These are phyloP conservation scores for Menidia beryllina DNA, from an alignment of 2,113 vertebrate species.

Conservation along the genomic window DNA sequence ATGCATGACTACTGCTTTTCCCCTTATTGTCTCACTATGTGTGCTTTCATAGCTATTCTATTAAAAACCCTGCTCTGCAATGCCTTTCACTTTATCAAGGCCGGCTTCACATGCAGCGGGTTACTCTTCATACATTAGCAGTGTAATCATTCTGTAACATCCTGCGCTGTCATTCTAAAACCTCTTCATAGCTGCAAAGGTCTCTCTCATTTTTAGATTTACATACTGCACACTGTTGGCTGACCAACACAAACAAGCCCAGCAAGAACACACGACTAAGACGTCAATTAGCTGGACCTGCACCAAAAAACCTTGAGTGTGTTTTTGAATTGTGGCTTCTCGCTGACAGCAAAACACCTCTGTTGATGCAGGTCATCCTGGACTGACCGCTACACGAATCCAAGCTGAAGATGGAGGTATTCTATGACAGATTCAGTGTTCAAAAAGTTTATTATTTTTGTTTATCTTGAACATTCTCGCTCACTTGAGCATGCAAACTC, in stretches of 20 bases:
- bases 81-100: background rate
- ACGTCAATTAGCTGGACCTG: too few relatives aligned
- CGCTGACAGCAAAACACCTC: too few relatives aligned
- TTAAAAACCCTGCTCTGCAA: background rate
- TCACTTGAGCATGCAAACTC: slow-evolving; percentile 18
- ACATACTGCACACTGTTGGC: background rate
- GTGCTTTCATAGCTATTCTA: background rate
- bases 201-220: background rate
- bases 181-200: background rate
- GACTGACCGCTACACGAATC: too few relatives aligned
- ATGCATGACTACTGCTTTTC: background rate
- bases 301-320: too few relatives aligned
- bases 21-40: background rate
- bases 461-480: background rate
- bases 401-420: too few relatives aligned
- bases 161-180: background rate
- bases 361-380: too few relatives aligned
- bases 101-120: background rate
- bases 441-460: background rate
- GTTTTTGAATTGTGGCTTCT: too few relatives aligned
- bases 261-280: background rate
- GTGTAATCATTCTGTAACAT: background rate
- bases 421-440: background rate
- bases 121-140: background rate
- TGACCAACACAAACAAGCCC: background rate